A percentile compares a stretch with the other conserved stretches of the same genome.
Conservation (phyloP, 2,113 vertebrate genomes). For the Meriones unguiculatus region DNA sequence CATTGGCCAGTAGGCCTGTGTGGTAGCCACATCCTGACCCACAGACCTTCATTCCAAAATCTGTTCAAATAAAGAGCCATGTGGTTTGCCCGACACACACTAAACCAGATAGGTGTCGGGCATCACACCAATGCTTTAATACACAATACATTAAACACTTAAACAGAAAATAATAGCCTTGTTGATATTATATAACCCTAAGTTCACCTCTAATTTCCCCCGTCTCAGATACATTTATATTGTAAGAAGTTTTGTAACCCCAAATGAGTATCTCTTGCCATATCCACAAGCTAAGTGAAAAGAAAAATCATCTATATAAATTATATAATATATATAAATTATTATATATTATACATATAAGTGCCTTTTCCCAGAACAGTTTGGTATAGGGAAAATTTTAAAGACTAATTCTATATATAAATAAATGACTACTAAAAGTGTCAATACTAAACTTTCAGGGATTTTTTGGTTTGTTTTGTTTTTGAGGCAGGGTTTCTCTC, state of each 20-base stretch:
- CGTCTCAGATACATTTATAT: neutral
- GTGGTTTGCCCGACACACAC: neutral
- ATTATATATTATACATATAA: neutral
- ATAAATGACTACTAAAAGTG: conserved; percentile 2
- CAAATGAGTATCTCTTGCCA: neutral
- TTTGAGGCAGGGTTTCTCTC: neutral
- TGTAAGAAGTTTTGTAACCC: neutral
- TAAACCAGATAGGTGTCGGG: accelerated
- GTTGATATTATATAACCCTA: neutral
- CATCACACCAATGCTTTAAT: neutral
- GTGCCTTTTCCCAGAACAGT: neutral
- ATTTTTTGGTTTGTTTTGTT: neutral
- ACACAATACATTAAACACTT: neutral
- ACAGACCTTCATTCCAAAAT: too few relatives aligned
- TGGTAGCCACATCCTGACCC: neutral
- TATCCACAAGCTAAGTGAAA: neutral
- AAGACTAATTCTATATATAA: neutral
- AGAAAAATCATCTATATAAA: neutral
- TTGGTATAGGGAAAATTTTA: neutral
- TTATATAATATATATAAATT: neutral
- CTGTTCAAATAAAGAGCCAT: neutral
- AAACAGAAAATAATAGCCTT: neutral
- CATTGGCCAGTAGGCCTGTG: neutral
- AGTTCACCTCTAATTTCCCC: neutral
- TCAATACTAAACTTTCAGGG: neutral